Percentiles rank a stretch among this genome's conserved stretches.
Evolutionary conservation across 1,140 invertebrate genomes (phyloP).

Genomic region (Alviniconcha marisindica): DNA sequence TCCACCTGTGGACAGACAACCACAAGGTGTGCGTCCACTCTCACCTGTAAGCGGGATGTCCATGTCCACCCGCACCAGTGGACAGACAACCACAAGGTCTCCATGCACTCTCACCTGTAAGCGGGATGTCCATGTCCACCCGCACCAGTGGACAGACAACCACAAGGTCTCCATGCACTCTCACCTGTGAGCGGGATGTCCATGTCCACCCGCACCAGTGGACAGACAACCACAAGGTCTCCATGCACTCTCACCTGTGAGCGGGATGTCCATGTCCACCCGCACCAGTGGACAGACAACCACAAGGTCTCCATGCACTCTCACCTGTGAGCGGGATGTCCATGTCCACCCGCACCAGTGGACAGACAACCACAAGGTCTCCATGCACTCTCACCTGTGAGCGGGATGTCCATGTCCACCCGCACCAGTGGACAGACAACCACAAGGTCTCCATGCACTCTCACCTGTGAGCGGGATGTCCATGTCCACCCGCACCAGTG

Average conservation of each 20-base stretch:
- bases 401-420: constrained; percentile 26
- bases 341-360: too few species aligned
- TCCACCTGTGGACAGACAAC: constrained; percentile 41
- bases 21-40: too few species aligned
- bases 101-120: constrained; percentile 47
- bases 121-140: constrained; percentile 65
- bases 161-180: too few species aligned
- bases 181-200: constrained; percentile 63
- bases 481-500: too few species aligned
- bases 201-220: constrained; percentile 64
- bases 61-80: constrained; percentile 57
- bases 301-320: too few species aligned
- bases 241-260: constrained; percentile 51
- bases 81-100: neutral
- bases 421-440: too few species aligned
- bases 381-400: too few species aligned
- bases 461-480: constrained; percentile 49
- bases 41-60: constrained; percentile 58
- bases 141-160: constrained; percentile 50
- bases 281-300: constrained; percentile 55
- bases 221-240: too few species aligned
- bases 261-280: constrained; percentile 66
- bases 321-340: constrained; percentile 48
- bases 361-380: too few species aligned
- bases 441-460: too few species aligned